Percentiles rank a stretch among this genome's conserved stretches.
phyloP scores from a whole-genome alignment of 2,888 invertebrate genomes.

The Xylocampa areola region DNA sequence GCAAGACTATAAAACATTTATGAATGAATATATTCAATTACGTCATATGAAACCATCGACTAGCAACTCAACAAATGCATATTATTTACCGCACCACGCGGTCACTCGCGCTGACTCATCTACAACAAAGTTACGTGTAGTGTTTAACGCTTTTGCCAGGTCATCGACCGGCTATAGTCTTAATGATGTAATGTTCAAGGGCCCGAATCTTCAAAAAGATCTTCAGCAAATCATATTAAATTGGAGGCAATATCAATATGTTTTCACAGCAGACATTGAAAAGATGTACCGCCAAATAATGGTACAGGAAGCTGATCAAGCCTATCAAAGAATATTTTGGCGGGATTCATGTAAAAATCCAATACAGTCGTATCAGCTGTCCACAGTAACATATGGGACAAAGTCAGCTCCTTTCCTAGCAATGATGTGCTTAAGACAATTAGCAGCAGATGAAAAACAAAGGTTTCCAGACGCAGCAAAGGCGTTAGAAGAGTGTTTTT shows the following conservation, averaged over 20 bases:
- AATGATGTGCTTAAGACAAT: constrained; percentile 2
- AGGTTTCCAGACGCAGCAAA: not conserved
- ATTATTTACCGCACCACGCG: not conserved
- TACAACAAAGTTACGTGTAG: too few relatives aligned
- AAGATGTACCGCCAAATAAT: not conserved
- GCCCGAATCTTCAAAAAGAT: not conserved
- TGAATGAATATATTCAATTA: not conserved
- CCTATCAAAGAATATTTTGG: not conserved
- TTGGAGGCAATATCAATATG: not conserved
- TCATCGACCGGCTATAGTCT: not conserved
- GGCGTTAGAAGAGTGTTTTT: not conserved
- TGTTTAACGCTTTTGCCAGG: not conserved
- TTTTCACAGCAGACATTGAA: not conserved
- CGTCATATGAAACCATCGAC: not conserved
- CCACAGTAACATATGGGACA: constrained; percentile 2
- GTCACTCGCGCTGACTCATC: not conserved
- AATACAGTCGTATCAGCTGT: not conserved
- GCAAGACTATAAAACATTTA: not conserved
- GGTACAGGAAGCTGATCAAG: not conserved
- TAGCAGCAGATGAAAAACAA: not conserved
- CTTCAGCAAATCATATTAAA: not conserved
- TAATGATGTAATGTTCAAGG: not conserved
- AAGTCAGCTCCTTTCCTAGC: constrained; percentile 4
- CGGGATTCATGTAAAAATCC: not conserved
- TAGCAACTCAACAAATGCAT: not conserved